These are phyloP conservation scores for Romanogobio albipinnatus DNA, from an alignment of 2,113 vertebrate genomes.

Conservation along the genomic window DNA sequence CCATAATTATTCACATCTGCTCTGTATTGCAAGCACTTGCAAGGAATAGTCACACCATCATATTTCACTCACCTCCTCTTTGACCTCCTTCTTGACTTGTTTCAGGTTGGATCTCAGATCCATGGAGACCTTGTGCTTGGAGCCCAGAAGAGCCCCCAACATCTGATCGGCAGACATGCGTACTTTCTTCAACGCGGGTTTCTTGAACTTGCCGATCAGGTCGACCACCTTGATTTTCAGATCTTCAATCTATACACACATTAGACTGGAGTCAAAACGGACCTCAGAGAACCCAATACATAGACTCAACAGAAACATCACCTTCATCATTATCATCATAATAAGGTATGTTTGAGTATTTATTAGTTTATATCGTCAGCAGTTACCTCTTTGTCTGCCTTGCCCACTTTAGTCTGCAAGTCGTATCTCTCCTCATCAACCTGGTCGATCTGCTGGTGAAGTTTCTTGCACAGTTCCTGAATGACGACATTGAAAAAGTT, in stretches of 20 bases:
- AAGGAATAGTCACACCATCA: neutral
- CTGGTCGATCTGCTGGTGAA: conserved; percentile 83
- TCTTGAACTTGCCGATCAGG: conserved; percentile 88
- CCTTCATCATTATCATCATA: neutral
- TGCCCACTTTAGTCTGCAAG: conserved; percentile 80
- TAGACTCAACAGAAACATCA: neutral
- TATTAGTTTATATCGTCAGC: neutral
- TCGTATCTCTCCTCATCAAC: conserved; percentile 95
- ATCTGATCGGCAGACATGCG: conserved; percentile 89
- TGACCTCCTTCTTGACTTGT: conserved; percentile 92
- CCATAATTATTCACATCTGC: neutral
- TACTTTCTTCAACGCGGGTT: conserved; percentile 81
- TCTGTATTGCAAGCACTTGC: neutral
- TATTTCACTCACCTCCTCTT: conserved; percentile 78
- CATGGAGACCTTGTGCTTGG: conserved; percentile 92
- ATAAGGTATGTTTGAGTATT: neutral
- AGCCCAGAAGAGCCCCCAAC: conserved; percentile 87
- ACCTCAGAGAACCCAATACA: neutral
- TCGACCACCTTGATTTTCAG: conserved; percentile 86
- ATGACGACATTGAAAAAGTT: neutral
- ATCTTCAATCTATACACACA: conserved; percentile 80
- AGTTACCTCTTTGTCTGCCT: conserved; percentile 87
- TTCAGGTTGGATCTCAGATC: conserved; percentile 89
- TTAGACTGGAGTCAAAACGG: neutral
- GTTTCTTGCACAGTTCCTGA: conserved; percentile 88